Evolutionary conservation across 2,888 invertebrate species (phyloP).

Genomic region (Hybos culiciformis): DNA sequence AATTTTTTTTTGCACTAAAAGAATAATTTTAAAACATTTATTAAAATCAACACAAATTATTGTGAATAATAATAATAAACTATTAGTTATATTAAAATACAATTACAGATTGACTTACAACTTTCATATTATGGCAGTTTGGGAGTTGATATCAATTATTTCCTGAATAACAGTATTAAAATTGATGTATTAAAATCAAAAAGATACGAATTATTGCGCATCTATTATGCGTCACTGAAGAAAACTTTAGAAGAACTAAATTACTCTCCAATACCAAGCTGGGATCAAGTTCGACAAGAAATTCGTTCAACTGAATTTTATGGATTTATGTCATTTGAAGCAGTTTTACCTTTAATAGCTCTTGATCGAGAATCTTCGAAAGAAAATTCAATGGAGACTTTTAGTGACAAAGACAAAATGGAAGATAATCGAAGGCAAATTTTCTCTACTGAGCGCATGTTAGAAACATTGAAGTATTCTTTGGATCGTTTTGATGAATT

Average conservation of each 20-base stretch:
- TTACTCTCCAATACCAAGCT: constrained; percentile 13
- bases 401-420: constrained; percentile 8
- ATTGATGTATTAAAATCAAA: constrained; percentile 12
- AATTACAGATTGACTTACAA: constrained; percentile 16
- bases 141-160: constrained; percentile 16
- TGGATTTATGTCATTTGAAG: constrained; percentile 15
- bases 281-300: constrained; percentile 13
- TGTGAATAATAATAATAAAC: no score
- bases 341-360: constrained; percentile 15
- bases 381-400: constrained; percentile 13
- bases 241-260: constrained; percentile 11
- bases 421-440: constrained; percentile 11
- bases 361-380: constrained; percentile 13
- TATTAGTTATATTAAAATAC: no score
- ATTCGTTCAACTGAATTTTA: constrained; percentile 14
- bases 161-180: constrained; percentile 15
- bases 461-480: constrained; percentile 13
- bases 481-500: constrained; percentile 15
- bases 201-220: constrained; percentile 8
- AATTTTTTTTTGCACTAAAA: no score
- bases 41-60: no score
- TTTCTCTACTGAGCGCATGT: constrained; percentile 14
- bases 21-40: no score
- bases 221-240: constrained; percentile 11
- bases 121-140: constrained; percentile 13